Evolutionary conservation across 1,140 invertebrate genomes (phyloP).

Genomic region (Lethocerus indicus): DNA sequence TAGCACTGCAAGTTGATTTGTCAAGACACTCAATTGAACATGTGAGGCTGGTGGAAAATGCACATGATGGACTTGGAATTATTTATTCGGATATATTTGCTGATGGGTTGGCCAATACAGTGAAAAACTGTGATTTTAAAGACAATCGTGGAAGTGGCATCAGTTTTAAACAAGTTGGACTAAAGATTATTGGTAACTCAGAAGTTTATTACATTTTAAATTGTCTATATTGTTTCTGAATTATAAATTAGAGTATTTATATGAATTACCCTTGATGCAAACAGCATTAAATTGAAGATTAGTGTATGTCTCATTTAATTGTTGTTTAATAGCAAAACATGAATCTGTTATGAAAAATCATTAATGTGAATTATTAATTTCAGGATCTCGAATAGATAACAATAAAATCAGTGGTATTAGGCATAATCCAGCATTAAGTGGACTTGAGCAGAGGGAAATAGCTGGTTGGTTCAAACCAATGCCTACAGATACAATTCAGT

Average conservation of each 20-base stretch:
- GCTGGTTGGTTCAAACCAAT: conserved; percentile 75
- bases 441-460: conserved; percentile 73
- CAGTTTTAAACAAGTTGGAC: conserved; percentile 70
- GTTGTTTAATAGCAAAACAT: too few relatives aligned
- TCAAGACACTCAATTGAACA: conserved; percentile 79
- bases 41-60: conserved; percentile 60
- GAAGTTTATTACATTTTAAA: background rate
- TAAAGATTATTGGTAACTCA: conserved; percentile 47
- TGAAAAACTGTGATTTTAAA: conserved; percentile 75
- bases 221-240: background rate
- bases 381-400: conserved; percentile 42
- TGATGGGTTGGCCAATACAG: conserved; percentile 65
- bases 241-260: background rate
- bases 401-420: conserved; percentile 78
- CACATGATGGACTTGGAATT: conserved; percentile 74
- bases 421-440: conserved; percentile 78
- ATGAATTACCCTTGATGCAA: background rate
- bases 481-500: conserved; percentile 37
- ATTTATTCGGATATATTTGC: conserved; percentile 79
- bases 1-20: conserved; percentile 90
- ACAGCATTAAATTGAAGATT: background rate
- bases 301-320: background rate
- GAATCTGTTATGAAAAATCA: too few relatives aligned
- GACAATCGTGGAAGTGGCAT: conserved; percentile 78
- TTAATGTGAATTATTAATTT: background rate